phyloP scores from a whole-genome alignment of 1,140 invertebrate species.

The Sitodiplosis mosellana region DNA sequence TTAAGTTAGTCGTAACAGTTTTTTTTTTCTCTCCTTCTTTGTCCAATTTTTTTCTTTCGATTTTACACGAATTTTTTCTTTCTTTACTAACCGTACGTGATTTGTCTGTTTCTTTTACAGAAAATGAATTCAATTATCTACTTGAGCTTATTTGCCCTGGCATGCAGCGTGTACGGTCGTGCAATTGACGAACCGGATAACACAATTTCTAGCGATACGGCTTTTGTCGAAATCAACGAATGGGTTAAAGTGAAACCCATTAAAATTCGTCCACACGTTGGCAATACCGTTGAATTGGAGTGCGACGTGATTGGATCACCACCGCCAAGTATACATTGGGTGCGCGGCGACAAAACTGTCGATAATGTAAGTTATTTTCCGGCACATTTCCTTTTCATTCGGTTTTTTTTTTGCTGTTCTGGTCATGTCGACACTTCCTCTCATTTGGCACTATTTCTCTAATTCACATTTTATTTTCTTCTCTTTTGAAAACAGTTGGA shows the following conservation, averaged over 20 bases:
- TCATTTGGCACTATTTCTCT: too few relatives aligned
- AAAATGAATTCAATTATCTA: conserved; percentile 22
- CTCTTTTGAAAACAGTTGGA: conserved; percentile 4
- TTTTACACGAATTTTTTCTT: too few relatives aligned
- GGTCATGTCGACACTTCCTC: neutral
- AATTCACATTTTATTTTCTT: conserved; percentile 1
- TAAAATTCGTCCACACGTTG: conserved; percentile 22
- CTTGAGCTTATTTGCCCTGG: conserved; percentile 21
- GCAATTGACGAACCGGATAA: conserved; percentile 19
- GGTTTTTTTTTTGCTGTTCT: too few relatives aligned
- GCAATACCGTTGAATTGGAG: conserved; percentile 35
- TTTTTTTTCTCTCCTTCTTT: too few relatives aligned
- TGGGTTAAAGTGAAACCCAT: conserved; percentile 30
- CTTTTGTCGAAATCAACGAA: conserved; percentile 14
- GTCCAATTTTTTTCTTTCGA: too few relatives aligned
- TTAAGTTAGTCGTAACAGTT: too few relatives aligned
- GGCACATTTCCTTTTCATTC: neutral
- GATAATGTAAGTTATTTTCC: conserved; percentile 31
- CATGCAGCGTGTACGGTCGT: conserved; percentile 12
- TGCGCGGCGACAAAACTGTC: conserved; percentile 35
- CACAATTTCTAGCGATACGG: conserved; percentile 13
- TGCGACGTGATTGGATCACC: conserved; percentile 49
- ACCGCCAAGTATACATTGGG: conserved; percentile 47
- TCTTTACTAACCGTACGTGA: too few relatives aligned
- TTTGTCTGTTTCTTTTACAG: conserved; percentile 11